Evolutionary conservation across 1,140 invertebrate species (phyloP).

Genomic region (Ips typographus): DNA sequence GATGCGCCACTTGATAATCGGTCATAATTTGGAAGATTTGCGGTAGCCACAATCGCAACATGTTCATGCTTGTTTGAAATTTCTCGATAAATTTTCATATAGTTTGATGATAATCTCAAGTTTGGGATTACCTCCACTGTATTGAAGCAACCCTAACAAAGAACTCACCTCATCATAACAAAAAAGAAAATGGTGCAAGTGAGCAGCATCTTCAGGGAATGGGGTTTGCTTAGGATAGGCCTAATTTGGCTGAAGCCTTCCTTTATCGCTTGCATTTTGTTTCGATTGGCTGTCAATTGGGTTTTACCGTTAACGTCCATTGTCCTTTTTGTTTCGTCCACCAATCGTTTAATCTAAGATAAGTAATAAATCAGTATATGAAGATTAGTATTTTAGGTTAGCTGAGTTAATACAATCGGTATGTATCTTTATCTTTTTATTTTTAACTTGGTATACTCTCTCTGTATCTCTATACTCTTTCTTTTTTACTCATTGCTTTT

Average conservation of each 20-base stretch:
- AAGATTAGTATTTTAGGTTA: too few species aligned
- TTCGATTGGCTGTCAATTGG: slow-evolving; percentile 24
- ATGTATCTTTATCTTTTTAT: too few species aligned
- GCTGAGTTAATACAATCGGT: too few species aligned
- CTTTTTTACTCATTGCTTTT: too few species aligned
- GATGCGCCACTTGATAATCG: slow-evolving; percentile 36
- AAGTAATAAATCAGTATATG: too few species aligned
- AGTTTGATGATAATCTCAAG: too few species aligned
- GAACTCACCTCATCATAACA: slow-evolving; percentile 27
- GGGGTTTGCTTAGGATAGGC: slow-evolving; percentile 28
- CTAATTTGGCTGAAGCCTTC: slow-evolving; percentile 34
- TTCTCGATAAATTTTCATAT: too few species aligned
- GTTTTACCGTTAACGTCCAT: neutral
- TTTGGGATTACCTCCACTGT: too few species aligned
- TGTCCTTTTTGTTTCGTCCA: slow-evolving; percentile 30
- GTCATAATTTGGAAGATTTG: slow-evolving; percentile 41
- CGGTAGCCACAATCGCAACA: slow-evolving; percentile 39
- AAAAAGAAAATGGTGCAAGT: slow-evolving; percentile 22
- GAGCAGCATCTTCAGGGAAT: slow-evolving; percentile 18
- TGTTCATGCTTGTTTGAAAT: slow-evolving; percentile 25
- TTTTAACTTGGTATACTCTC: too few species aligned
- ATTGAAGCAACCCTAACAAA: neutral
- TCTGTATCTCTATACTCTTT: too few species aligned
- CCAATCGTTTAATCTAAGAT: slow-evolving; percentile 18
- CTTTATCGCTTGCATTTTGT: slow-evolving; percentile 25